phyloP scores from a whole-genome alignment of 64 coral and sea anemone species.

The Cladopsammia gracilis region DNA sequence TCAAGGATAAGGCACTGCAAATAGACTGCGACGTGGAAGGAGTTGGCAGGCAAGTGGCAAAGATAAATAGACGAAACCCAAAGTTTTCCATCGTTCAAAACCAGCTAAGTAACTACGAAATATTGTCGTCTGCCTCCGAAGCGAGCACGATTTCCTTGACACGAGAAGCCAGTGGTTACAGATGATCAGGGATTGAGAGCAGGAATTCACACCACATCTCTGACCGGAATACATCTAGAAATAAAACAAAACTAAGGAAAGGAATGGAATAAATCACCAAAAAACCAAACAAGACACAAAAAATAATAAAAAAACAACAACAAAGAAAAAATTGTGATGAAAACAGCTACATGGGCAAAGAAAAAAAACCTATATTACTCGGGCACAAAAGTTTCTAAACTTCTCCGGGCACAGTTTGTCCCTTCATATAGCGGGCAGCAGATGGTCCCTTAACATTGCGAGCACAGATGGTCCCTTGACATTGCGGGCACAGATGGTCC shows the following conservation, averaged over 20 bases:
- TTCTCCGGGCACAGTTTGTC: too few relatives aligned
- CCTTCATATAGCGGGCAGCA: too few relatives aligned
- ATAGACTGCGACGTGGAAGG: constrained; percentile 36
- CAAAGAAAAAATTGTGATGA: not conserved
- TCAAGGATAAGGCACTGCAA: constrained; percentile 33
- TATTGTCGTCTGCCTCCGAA: not conserved
- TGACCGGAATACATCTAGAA: constrained; percentile 39
- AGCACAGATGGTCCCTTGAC: not conserved
- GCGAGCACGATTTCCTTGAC: not conserved
- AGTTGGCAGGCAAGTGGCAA: constrained; percentile 19
- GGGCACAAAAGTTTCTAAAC: not conserved
- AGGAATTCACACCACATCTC: constrained; percentile 19
- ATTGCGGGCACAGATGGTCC: not conserved
- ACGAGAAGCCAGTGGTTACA: not conserved
- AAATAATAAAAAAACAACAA: too few relatives aligned
- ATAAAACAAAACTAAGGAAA: not conserved
- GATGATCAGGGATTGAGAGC: not conserved
- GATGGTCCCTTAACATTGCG: too few relatives aligned
- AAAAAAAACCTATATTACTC: too few relatives aligned
- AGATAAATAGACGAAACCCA: constrained; percentile 15
- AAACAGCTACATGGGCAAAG: too few relatives aligned
- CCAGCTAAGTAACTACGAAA: not conserved
- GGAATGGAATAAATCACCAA: not conserved
- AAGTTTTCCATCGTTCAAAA: constrained; percentile 34
- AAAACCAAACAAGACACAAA: too few relatives aligned